A percentile compares a stretch with the other conserved stretches of the same genome.
phyloP scores from a whole-genome alignment of 2,113 vertebrate species.

The Dryoscopus gambensis region DNA sequence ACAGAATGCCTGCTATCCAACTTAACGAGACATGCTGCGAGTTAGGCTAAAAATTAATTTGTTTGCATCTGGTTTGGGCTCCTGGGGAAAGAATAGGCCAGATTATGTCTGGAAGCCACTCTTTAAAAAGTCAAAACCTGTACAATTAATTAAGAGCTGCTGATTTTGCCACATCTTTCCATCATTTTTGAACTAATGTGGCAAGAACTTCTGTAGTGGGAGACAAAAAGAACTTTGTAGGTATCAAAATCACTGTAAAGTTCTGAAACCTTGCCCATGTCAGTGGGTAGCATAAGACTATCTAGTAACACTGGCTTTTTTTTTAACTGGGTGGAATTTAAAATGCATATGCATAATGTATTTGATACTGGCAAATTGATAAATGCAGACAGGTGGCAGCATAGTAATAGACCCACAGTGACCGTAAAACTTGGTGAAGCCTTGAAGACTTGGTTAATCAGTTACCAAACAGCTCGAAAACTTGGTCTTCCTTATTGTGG shows the following conservation, averaged over 20 bases:
- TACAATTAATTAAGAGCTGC: not conserved
- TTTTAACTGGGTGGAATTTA: not conserved
- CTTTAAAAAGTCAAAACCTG: not conserved
- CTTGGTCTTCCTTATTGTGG: not conserved
- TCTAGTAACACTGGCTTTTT: not conserved
- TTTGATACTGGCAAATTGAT: not conserved
- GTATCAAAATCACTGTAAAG: not conserved
- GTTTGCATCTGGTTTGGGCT: not conserved
- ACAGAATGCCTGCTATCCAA: fast-evolving
- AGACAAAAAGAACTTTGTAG: not conserved
- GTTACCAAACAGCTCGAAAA: not conserved
- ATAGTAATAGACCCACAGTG: not conserved
- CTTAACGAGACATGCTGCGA: not conserved
- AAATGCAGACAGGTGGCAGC: not conserved
- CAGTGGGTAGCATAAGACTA: not conserved
- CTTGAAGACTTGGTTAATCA: slow-evolving; percentile 25
- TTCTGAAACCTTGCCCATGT: not conserved
- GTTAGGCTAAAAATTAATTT: not conserved
- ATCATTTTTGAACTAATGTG: not conserved
- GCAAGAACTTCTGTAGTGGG: not conserved
- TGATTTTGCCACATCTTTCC: not conserved
- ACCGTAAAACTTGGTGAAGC: not conserved
- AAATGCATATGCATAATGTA: not conserved
- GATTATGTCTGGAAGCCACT: not conserved
- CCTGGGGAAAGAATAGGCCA: not conserved